Evolutionary conservation across 2,113 vertebrate species (phyloP).

Genomic region (Empidonax alnorum): DNA sequence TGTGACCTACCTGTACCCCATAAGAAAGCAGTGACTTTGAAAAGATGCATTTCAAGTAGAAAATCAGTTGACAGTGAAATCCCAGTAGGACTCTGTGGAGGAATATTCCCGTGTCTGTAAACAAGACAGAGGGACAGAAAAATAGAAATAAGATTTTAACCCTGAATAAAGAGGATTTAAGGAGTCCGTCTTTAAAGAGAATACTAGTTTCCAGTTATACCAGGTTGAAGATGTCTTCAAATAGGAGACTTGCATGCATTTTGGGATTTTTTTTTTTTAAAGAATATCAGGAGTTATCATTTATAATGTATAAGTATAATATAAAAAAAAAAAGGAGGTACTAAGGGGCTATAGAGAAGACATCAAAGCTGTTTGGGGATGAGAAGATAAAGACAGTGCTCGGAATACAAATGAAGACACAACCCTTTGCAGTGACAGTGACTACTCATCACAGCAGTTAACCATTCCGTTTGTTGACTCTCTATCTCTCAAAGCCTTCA

Average conservation of each 20-base stretch:
- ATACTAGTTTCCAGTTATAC: not conserved
- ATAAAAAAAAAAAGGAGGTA: not conserved
- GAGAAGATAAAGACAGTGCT: not conserved
- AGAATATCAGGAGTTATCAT: not conserved
- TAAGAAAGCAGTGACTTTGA: not conserved
- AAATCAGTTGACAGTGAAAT: not conserved
- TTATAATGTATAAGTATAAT: not conserved
- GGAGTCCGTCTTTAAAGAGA: not conserved
- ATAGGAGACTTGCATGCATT: not conserved
- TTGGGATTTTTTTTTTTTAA: not conserved
- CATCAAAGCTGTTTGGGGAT: not conserved
- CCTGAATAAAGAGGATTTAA: not conserved
- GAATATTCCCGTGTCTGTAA: not conserved
- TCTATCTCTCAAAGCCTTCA: not conserved
- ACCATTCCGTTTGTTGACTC: not conserved
- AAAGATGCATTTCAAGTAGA: not conserved
- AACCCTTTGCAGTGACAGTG: not conserved
- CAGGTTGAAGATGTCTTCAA: not conserved
- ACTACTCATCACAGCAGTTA: not conserved
- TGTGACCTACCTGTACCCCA: rapidly evolving
- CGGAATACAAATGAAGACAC: not conserved
- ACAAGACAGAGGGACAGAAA: not conserved
- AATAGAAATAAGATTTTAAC: not conserved
- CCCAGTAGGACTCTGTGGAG: not conserved
- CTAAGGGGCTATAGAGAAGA: not conserved